Conservation (phyloP, 2,888 invertebrate species). For the Oxytorus armatus region DNA sequence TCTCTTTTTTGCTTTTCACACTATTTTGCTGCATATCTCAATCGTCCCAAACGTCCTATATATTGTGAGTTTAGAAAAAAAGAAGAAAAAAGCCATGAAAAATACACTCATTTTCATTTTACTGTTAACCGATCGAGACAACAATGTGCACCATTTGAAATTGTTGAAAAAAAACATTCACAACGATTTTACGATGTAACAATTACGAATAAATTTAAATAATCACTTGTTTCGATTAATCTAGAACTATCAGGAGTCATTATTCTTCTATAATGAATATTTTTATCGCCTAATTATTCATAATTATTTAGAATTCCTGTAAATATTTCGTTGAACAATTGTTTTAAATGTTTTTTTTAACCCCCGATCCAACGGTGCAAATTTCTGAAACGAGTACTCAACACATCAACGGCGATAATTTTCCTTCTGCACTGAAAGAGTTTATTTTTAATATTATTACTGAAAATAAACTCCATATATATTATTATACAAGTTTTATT, state of each 20-base stretch:
- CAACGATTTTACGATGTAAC: not conserved
- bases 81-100: too few relatives aligned
- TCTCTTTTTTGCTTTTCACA: not conserved
- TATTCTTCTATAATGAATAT: not conserved
- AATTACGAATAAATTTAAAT: not conserved
- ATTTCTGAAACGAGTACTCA: not conserved
- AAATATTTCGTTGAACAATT: conserved; percentile 14
- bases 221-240: not conserved
- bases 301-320: conserved; percentile 4
- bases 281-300: not conserved
- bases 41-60: conserved; percentile 11
- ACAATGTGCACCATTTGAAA: not conserved
- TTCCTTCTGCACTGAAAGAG: conserved; percentile 6
- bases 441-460: too few relatives aligned
- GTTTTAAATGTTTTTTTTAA: conserved; percentile 6
- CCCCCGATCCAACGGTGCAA: conserved; percentile 8
- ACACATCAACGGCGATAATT: conserved; percentile 29
- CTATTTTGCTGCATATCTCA: conserved; percentile 12
- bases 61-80: conserved; percentile 10
- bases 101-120: not conserved
- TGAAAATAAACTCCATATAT: too few relatives aligned
- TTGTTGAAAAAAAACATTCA: not conserved
- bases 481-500: too few relatives aligned
- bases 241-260: not conserved
- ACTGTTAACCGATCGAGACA: conserved; percentile 4